Evolutionary conservation across 30 jellyfish, hydroid and myxozoan species (phyloP).

Genomic region (Aurelia sp.): DNA sequence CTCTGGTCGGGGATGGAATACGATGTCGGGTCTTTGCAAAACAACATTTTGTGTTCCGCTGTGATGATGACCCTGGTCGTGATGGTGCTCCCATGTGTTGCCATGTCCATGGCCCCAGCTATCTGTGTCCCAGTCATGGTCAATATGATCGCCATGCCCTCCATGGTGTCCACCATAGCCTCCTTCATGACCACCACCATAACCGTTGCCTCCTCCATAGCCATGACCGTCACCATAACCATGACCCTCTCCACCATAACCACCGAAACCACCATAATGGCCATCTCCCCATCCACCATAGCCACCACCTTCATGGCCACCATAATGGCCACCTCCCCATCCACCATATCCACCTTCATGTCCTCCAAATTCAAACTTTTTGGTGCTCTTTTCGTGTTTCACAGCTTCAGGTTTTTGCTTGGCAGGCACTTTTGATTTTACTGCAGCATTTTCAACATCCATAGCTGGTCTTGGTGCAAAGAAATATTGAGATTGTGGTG

Average conservation of each 20-base stretch:
- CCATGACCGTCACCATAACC: constrained; percentile 36
- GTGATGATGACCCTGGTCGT: constrained; percentile 77
- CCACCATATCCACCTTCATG: constrained; percentile 55
- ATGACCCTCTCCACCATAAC: constrained; percentile 37
- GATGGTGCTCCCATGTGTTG: constrained; percentile 87
- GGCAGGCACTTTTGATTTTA: constrained; percentile 52
- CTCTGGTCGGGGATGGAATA: constrained; percentile 98
- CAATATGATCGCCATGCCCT: constrained; percentile 78
- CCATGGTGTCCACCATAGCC: constrained; percentile 69
- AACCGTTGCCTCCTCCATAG: constrained; percentile 57
- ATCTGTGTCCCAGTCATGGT: constrained; percentile 55
- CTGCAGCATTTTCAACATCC: constrained; percentile 45
- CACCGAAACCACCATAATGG: constrained; percentile 83
- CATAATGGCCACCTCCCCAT: constrained; percentile 41
- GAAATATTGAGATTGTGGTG: constrained; percentile 25
- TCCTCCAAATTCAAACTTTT: constrained; percentile 74
- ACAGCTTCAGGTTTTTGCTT: constrained; percentile 35
- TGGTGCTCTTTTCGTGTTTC: constrained; percentile 80
- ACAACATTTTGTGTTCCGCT: constrained; percentile 91
- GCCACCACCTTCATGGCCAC: constrained; percentile 60
- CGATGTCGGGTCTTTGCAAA: constrained; percentile 93
- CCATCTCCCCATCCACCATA: constrained; percentile 86
- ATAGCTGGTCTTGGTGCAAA: constrained; percentile 33
- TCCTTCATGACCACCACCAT: constrained; percentile 61
- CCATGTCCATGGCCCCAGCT: constrained; percentile 83